Evolutionary conservation across 2,888 invertebrate genomes (phyloP).

Genomic region (Campoletis raptor): DNA sequence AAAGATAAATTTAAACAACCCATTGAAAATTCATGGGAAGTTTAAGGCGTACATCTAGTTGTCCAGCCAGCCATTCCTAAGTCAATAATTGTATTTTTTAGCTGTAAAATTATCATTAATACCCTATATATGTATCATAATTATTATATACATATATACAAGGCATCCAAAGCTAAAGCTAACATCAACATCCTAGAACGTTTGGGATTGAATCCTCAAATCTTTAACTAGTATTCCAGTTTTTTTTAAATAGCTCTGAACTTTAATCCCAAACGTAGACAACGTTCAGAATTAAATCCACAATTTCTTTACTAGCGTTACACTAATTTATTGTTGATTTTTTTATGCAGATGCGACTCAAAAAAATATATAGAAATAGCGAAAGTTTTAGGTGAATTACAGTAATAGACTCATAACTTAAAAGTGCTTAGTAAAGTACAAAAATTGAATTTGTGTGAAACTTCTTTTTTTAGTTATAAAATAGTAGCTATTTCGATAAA

Average conservation of each 20-base stretch:
- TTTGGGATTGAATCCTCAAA: not conserved
- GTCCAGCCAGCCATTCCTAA: slow-evolving; percentile 21
- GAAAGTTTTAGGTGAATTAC: not conserved
- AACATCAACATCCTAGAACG: not conserved
- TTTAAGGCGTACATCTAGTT: not conserved
- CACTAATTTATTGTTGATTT: not conserved
- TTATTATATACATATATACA: not conserved
- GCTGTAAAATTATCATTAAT: not conserved
- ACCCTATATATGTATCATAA: not conserved
- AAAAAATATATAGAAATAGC: not conserved
- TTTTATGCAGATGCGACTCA: not conserved
- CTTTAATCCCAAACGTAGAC: too few relatives aligned
- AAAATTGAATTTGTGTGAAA: not conserved
- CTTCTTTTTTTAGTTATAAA: not conserved
- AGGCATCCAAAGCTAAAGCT: not conserved
- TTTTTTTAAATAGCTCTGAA: too few relatives aligned
- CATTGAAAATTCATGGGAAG: not conserved
- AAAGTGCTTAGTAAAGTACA: not conserved
- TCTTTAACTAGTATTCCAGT: too few relatives aligned
- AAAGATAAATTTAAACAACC: not conserved
- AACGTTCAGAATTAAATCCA: not conserved
- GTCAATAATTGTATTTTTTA: slow-evolving; percentile 57
- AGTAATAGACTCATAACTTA: not conserved
- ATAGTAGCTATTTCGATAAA: not conserved
- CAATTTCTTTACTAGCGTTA: not conserved